Percentiles rank a stretch among this genome's conserved stretches.
phyloP scores from a whole-genome alignment of 2,888 invertebrate genomes.

The Geotrupes spiniger region DNA sequence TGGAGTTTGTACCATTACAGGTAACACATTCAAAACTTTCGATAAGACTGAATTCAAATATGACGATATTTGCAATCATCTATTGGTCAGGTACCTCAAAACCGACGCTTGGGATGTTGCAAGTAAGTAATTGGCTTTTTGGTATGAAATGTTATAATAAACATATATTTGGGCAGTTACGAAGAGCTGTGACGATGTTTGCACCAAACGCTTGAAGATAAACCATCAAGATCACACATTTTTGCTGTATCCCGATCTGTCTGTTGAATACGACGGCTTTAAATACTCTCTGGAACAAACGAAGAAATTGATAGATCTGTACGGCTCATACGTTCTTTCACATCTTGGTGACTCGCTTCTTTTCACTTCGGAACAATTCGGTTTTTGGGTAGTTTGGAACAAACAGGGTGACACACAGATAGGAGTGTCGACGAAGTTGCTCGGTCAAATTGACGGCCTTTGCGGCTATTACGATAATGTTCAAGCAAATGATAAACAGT shows the following conservation, averaged over 20 bases:
- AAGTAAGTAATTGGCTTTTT: slow-evolving; percentile 54
- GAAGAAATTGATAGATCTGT: slow-evolving; percentile 60
- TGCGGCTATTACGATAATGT: slow-evolving; percentile 75
- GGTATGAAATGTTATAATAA: slow-evolving; percentile 8
- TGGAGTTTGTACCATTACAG: slow-evolving; percentile 69
- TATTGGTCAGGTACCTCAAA: slow-evolving; percentile 67
- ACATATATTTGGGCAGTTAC: slow-evolving; percentile 53
- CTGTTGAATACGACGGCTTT: slow-evolving; percentile 67
- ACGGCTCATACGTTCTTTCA: slow-evolving; percentile 64
- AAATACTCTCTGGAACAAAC: slow-evolving; percentile 60
- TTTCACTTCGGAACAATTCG: slow-evolving; percentile 66
- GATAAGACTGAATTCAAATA: slow-evolving; percentile 76
- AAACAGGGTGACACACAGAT: slow-evolving; percentile 65
- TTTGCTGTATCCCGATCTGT: slow-evolving; percentile 61
- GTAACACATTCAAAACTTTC: slow-evolving; percentile 75
- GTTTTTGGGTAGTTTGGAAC: slow-evolving; percentile 73
- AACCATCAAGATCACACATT: slow-evolving; percentile 60
- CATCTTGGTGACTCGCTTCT: slow-evolving; percentile 67
- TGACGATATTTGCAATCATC: slow-evolving; percentile 79
- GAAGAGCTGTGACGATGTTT: slow-evolving; percentile 62
- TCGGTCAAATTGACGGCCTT: slow-evolving; percentile 69
- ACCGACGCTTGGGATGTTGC: slow-evolving; percentile 68
- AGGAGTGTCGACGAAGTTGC: slow-evolving; percentile 63
- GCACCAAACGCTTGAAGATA: slow-evolving; percentile 59
- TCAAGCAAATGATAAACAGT: slow-evolving; percentile 64